A percentile compares a stretch with the other conserved stretches of the same genome.
These are phyloP conservation scores for Hemiscyllium ocellatum DNA, from an alignment of 2,113 vertebrate species.

Conservation along the genomic window DNA sequence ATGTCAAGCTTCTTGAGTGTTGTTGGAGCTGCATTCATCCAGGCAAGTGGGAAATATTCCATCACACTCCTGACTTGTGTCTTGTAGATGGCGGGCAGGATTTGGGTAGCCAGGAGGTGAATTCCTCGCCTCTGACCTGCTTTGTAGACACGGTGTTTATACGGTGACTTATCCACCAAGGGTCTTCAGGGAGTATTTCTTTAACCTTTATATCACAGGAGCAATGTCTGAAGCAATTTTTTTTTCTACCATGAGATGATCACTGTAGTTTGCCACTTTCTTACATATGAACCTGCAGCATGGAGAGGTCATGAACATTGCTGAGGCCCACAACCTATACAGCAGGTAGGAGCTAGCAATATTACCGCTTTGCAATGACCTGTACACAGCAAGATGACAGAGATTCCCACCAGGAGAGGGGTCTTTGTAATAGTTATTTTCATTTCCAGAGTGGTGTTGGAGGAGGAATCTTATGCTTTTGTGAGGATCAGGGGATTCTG, in stretches of 20 bases:
- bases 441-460: neutral
- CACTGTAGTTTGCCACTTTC: neutral
- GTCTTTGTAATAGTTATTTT: neutral
- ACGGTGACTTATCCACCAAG: neutral
- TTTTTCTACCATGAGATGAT: neutral
- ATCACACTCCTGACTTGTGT: no score
- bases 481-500: neutral
- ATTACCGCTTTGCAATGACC: neutral
- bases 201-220: neutral
- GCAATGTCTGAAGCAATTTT: neutral
- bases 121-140: no score
- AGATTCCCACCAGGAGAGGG: neutral
- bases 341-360: neutral
- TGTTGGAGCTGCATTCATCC: no score
- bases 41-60: no score
- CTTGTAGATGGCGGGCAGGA: no score
- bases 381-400: neutral
- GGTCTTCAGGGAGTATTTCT: neutral
- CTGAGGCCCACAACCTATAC: neutral
- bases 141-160: no score
- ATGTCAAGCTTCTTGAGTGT: no score
- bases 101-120: no score
- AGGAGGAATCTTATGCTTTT: neutral
- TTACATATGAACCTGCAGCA: neutral
- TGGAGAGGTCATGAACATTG: neutral